Percentiles rank a stretch among this genome's conserved stretches.
Conservation (phyloP, 2,797 vertebrate genomes). For the Pipistrellus nathusii region DNA sequence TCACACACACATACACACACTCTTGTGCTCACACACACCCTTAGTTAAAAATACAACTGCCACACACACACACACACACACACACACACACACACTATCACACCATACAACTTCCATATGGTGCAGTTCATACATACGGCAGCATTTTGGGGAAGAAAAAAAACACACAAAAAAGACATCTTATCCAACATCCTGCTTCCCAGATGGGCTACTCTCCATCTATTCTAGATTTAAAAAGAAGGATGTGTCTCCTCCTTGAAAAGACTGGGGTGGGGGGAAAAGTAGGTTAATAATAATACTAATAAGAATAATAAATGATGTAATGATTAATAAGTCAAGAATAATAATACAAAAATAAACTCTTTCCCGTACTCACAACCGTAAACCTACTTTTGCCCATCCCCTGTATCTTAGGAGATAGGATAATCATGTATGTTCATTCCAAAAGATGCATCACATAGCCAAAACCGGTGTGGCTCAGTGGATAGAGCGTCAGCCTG, state of each 20-base stretch:
- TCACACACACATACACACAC: no score
- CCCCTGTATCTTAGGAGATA: neutral
- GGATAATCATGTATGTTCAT: neutral
- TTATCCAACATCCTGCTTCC: neutral
- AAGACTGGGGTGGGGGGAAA: neutral
- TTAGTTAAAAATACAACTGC: no score
- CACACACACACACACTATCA: neutral
- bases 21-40: no score
- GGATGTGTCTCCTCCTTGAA: neutral
- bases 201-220: neutral
- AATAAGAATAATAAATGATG: neutral
- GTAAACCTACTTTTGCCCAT: neutral
- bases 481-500: no score
- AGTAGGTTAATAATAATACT: neutral
- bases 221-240: neutral
- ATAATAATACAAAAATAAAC: neutral
- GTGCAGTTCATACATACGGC: neutral
- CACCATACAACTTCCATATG: neutral
- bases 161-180: neutral
- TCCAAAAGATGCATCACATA: neutral
- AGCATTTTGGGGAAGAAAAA: neutral
- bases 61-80: neutral
- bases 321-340: neutral
- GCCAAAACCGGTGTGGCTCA: no score
- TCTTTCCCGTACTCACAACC: neutral